phyloP scores from a whole-genome alignment of 2,888 invertebrate genomes.

The Notodonta ziczac region DNA sequence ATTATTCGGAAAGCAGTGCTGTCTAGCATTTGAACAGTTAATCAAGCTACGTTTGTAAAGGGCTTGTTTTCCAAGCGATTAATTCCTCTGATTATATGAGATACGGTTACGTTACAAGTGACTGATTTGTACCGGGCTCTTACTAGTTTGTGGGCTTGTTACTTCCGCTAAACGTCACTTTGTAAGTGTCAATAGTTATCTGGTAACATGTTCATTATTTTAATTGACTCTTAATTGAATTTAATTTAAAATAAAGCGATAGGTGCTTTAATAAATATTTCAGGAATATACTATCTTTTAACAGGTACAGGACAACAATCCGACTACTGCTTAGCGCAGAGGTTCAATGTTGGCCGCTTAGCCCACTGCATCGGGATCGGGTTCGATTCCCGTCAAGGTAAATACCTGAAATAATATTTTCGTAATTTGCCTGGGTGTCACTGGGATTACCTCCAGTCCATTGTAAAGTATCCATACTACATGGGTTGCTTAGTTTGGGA shows the following conservation, averaged over 20 bases:
- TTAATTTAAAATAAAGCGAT: neutral
- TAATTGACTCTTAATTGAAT: neutral
- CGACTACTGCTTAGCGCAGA: no score
- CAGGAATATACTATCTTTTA: no score
- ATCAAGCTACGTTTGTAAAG: constrained; percentile 29
- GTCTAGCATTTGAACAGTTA: constrained; percentile 42
- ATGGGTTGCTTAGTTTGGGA: no score
- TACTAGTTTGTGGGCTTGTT: constrained; percentile 13
- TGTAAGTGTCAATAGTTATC: constrained; percentile 33
- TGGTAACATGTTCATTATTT: constrained; percentile 11
- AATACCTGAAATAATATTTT: no score
- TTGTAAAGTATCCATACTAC: no score
- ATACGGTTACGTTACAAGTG: constrained; percentile 11
- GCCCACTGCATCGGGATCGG: no score
- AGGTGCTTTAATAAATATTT: no score
- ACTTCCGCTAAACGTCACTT: constrained; percentile 30
- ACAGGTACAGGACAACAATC: no score
- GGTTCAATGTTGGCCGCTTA: no score
- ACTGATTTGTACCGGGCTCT: constrained; percentile 15
- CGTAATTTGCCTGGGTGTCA: no score
- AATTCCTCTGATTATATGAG: constrained; percentile 18
- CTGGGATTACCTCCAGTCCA: no score
- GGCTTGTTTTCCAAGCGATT: constrained; percentile 24
- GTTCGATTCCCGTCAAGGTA: no score
- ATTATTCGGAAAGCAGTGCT: constrained; percentile 47